Conservation (phyloP, 2,888 invertebrate species). For the Pyrrhia umbra region DNA sequence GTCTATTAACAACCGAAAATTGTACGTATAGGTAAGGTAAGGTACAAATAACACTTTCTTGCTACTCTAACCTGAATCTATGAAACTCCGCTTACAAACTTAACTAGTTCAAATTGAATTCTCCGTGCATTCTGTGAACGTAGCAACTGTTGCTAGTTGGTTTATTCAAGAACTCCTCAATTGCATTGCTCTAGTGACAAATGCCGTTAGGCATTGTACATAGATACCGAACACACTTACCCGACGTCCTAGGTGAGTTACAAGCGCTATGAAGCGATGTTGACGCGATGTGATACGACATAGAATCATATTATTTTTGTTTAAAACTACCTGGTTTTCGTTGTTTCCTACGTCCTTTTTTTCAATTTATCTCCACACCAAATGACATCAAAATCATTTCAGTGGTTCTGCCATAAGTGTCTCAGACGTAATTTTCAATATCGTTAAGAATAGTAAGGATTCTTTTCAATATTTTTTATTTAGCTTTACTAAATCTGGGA, state of each 20-base stretch:
- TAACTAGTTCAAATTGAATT: constrained; percentile 12
- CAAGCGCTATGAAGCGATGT: not conserved
- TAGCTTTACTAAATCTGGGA: too few species aligned
- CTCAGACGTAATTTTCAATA: too few species aligned
- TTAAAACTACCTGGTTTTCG: not conserved
- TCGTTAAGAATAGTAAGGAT: too few species aligned
- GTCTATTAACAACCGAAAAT: not conserved
- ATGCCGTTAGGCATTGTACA: constrained; percentile 54
- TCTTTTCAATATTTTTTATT: too few species aligned
- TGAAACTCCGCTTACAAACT: constrained; percentile 6
- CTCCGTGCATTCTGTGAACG: constrained; percentile 18
- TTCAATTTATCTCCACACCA: too few species aligned
- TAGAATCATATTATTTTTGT: not conserved
- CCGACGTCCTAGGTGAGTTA: constrained; percentile 11
- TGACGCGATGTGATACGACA: not conserved
- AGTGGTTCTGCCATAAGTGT: too few species aligned
- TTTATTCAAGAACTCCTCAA: constrained; percentile 43
- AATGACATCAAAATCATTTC: too few species aligned
- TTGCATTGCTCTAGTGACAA: constrained; percentile 42
- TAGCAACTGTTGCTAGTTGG: constrained; percentile 17
- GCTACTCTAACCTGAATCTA: constrained; percentile 2
- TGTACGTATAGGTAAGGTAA: not conserved
- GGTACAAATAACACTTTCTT: not conserved
- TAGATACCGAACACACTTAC: not conserved
- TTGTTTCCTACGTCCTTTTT: not conserved